Evolutionary conservation across 1,140 invertebrate genomes (phyloP), one percentile per base, ranked within the genome.

Genomic region (Drosophila busckii): DNA sequence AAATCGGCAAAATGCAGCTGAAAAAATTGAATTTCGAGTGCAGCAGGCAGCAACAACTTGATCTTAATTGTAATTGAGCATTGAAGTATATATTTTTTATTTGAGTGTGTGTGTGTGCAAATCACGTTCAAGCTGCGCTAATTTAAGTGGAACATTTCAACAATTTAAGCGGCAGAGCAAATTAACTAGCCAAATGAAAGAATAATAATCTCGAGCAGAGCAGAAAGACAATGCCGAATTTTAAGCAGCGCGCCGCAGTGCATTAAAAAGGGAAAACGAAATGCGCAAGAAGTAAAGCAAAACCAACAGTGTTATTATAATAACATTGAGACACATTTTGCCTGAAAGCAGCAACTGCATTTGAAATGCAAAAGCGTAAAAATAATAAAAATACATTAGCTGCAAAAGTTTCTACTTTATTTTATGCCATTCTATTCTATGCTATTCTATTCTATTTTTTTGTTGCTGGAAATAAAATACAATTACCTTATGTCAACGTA

Each of bases 361-460:
- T 80, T 80, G 49, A 82, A 80, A 80, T 80, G 73, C 73, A 78
- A 78, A 66, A 68, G 63, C 67, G 62, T 71, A 73, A 56, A 71
- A 80, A 80, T 80, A 80, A 80, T 80, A 80, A 62, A 80, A 80
- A 82, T 82, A 80, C 75, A 80, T 80, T 80, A 82, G 73, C 73
- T 55, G 63, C 59, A 80, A 54, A 78, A 37, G 40, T 38, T 12
- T 32, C 16, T 31, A 10, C 40, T 26, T 29, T 15, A 22, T 32
- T 20, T 38, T 17, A 3, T 37, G 13, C 13, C 35, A 9, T 25
- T 38, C 20, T 9, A 2, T 1, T 15, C 7, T 7, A 0, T 12
- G 8, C 28, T 9, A 0, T 37, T 23, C 28, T 38, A 44, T 28
- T 52, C 13, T 25, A 23, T 13, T 12, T 20, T 19, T 22, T 22